These are phyloP conservation scores for Urocolius indicus DNA, from an alignment of 2,113 vertebrate genomes.

Conservation along the genomic window DNA sequence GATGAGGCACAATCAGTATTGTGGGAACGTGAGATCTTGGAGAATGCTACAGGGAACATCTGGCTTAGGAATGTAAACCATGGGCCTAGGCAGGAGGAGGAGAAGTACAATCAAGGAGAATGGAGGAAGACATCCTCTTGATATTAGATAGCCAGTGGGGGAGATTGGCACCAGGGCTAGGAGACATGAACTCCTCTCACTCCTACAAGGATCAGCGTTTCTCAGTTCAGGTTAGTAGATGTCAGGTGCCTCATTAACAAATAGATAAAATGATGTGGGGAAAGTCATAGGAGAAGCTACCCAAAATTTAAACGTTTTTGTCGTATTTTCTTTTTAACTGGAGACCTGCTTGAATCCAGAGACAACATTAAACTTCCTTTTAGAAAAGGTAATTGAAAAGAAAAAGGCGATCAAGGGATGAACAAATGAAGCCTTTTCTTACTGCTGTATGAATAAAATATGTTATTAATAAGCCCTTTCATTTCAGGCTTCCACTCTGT, in stretches of 20 bases:
- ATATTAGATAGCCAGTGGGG: background rate
- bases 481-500: background rate
- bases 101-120: background rate
- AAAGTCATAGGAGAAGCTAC: background rate
- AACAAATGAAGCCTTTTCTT: constrained; percentile 48
- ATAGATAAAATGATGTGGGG: background rate
- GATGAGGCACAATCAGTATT: background rate
- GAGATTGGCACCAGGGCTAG: no score
- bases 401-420: constrained; percentile 4
- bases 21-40: background rate
- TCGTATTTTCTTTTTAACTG: background rate
- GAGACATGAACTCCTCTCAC: background rate
- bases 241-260: background rate
- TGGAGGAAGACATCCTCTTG: background rate
- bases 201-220: background rate
- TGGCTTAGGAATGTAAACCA: background rate
- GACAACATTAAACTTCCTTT: background rate
- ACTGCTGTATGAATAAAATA: constrained; percentile 31
- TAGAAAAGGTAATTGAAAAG: constrained; percentile 38
- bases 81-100: background rate
- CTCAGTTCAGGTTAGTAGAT: background rate
- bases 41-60: background rate
- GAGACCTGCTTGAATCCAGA: background rate
- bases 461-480: constrained; percentile 23
- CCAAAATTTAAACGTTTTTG: background rate